A percentile compares a stretch with the other conserved stretches of the same genome.
Conservation (phyloP, 2,797 vertebrate genomes). For the Babyrousa celebensis region DNA sequence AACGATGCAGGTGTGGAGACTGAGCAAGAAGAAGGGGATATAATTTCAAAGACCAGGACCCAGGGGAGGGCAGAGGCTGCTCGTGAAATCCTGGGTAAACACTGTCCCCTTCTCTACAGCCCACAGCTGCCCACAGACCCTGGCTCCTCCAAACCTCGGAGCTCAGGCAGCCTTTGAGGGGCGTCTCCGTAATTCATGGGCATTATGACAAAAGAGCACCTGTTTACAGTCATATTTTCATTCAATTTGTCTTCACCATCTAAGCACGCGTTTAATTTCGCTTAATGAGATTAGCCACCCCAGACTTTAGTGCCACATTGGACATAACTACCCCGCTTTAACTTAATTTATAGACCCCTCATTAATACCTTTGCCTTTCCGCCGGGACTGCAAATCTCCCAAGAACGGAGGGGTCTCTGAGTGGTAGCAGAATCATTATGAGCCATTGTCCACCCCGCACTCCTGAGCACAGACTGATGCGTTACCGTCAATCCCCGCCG, state of each 20-base stretch:
- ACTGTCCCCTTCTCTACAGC: rapidly evolving
- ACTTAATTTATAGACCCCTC: conserved; percentile 90
- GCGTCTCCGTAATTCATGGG: conserved; percentile 78
- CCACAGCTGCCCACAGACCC: rapidly evolving
- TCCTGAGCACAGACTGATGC: conserved; percentile 81
- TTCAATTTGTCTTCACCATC: conserved; percentile 87
- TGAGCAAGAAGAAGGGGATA: rapidly evolving
- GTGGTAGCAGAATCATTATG: conserved; percentile 84
- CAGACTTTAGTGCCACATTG: conserved; percentile 87
- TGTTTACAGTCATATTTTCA: conserved; percentile 89
- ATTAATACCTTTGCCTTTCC: conserved; percentile 87
- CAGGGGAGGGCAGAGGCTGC: not conserved
- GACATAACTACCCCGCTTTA: conserved; percentile 89
- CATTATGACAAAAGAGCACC: conserved; percentile 68
- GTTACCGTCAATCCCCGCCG: conserved; percentile 65
- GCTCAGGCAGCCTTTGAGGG: not conserved
- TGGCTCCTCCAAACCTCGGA: rapidly evolving
- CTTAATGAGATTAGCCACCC: conserved; percentile 89
- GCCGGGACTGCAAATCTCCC: conserved; percentile 88
- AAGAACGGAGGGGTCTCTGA: conserved; percentile 86
- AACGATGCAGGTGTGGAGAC: no score
- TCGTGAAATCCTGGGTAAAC: rapidly evolving
- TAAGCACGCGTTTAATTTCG: conserved; percentile 88
- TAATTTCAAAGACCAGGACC: not conserved
- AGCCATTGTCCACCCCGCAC: conserved; percentile 81